phyloP scores from a whole-genome alignment of 2,113 vertebrate species.

The Lagopus leucura region DNA sequence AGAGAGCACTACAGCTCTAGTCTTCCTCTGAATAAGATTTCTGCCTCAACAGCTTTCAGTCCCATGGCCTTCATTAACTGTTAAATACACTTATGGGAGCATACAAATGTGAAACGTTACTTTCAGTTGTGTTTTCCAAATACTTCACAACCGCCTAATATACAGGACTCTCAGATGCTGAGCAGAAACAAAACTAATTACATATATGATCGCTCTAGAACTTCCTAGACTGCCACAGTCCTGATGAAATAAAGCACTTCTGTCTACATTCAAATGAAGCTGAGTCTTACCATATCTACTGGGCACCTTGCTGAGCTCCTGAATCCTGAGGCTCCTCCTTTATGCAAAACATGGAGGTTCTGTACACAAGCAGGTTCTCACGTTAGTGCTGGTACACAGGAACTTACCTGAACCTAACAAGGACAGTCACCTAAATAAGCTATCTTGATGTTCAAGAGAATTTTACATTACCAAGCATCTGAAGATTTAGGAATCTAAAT shows the following conservation, averaged over 20 bases:
- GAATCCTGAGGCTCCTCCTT: not conserved
- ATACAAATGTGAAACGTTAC: conserved; percentile 55
- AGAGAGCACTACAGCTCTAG: conserved; percentile 57
- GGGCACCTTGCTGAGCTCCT: conserved; percentile 26
- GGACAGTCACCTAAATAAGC: not conserved
- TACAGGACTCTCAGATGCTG: not conserved
- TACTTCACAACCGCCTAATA: conserved; percentile 57
- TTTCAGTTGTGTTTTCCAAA: conserved; percentile 58
- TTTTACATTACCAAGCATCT: not conserved
- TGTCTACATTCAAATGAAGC: not conserved
- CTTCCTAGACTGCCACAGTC: conserved; percentile 46
- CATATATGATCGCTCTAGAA: conserved; percentile 23
- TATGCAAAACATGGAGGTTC: not conserved
- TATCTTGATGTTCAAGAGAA: not conserved
- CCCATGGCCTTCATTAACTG: conserved; percentile 58
- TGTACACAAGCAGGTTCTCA: not conserved
- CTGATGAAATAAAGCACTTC: conserved; percentile 49
- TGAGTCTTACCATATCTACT: not conserved
- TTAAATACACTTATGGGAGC: conserved; percentile 62
- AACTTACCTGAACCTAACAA: not conserved
- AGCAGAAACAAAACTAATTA: conserved; percentile 37
- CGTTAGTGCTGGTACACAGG: not conserved
- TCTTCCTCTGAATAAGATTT: conserved; percentile 55
- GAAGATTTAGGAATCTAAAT: not conserved
- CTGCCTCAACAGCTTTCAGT: conserved; percentile 64